Conservation (phyloP, 2,888 invertebrate genomes). For the Cheilosia grossa region DNA sequence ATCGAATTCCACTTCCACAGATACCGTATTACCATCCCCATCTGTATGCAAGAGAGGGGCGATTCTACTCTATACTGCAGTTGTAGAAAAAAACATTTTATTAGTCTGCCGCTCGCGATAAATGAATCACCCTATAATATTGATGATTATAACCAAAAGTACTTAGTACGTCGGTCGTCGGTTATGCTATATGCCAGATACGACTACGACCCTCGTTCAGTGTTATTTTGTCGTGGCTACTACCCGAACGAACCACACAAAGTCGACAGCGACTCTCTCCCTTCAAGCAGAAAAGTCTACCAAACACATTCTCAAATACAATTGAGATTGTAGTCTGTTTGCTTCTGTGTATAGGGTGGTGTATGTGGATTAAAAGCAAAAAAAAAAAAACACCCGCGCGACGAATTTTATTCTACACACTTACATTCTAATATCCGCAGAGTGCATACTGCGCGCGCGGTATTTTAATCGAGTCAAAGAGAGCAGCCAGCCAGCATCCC, state of each 20-base stretch:
- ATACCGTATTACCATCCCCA: conserved; percentile 10
- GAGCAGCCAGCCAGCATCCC: conserved; percentile 51
- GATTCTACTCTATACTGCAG: not conserved
- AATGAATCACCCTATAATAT: conserved; percentile 72
- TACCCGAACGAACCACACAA: conserved; percentile 54
- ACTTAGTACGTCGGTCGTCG: conserved; percentile 59
- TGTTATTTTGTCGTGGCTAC: conserved; percentile 66
- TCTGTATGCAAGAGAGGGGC: not conserved
- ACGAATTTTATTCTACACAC: conserved; percentile 13
- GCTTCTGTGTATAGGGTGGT: conserved; percentile 28
- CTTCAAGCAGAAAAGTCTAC: conserved; percentile 20
- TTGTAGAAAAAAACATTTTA: conserved; percentile 32
- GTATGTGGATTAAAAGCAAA: conserved; percentile 39
- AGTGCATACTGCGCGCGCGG: conserved; percentile 60
- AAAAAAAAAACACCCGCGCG: conserved; percentile 65
- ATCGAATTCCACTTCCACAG: conserved; percentile 47
- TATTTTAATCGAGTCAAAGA: conserved; percentile 51
- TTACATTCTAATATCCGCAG: conserved; percentile 17
- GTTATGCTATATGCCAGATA: conserved; percentile 20
- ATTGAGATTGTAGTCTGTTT: conserved; percentile 16
- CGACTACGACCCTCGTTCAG: conserved; percentile 61
- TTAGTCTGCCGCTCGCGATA: conserved; percentile 42
- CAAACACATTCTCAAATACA: not conserved
- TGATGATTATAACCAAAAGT: conserved; percentile 69
- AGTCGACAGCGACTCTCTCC: conserved; percentile 23